Conservation (phyloP, 1,140 invertebrate genomes). For the Hestina assimilis region DNA sequence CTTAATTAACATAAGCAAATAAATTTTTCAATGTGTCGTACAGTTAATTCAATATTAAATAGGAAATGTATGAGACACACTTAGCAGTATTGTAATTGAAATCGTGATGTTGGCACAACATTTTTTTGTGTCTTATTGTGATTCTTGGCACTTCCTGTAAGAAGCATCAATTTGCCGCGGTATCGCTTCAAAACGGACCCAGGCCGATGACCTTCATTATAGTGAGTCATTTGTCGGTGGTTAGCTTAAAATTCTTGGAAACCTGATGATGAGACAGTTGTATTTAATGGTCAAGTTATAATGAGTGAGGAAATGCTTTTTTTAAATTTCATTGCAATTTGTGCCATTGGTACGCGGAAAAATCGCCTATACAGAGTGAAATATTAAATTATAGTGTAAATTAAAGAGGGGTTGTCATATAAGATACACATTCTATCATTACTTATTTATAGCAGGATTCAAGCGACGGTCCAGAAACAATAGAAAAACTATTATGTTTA, state of each 20-base stretch:
- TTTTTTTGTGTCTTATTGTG: slow-evolving; percentile 37
- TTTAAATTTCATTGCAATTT: slow-evolving; percentile 1
- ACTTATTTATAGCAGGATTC: too few species aligned
- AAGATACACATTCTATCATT: too few species aligned
- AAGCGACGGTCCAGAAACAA: too few species aligned
- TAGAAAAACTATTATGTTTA: too few species aligned
- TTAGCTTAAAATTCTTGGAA: slow-evolving; percentile 53
- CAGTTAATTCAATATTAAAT: slow-evolving; percentile 14
- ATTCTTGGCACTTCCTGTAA: slow-evolving; percentile 45
- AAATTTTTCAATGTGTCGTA: not conserved
- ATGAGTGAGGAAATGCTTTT: slow-evolving; percentile 5
- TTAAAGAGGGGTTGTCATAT: too few species aligned
- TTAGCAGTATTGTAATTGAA: slow-evolving; percentile 23
- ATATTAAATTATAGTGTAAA: too few species aligned
- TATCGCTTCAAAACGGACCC: slow-evolving; percentile 46
- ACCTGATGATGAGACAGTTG: slow-evolving; percentile 36
- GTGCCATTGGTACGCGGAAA: too few species aligned
- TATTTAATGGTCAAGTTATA: slow-evolving; percentile 12
- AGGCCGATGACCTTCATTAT: slow-evolving; percentile 58
- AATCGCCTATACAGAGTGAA: too few species aligned
- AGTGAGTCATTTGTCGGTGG: slow-evolving; percentile 56
- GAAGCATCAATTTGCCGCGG: slow-evolving; percentile 57
- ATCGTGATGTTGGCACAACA: slow-evolving; percentile 34
- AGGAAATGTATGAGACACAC: slow-evolving; percentile 3
- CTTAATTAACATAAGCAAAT: not conserved